A percentile compares a stretch with the other conserved stretches of the same genome.
Conservation (phyloP, 2,888 invertebrate species). For the Sarcophaga caerulescens region DNA sequence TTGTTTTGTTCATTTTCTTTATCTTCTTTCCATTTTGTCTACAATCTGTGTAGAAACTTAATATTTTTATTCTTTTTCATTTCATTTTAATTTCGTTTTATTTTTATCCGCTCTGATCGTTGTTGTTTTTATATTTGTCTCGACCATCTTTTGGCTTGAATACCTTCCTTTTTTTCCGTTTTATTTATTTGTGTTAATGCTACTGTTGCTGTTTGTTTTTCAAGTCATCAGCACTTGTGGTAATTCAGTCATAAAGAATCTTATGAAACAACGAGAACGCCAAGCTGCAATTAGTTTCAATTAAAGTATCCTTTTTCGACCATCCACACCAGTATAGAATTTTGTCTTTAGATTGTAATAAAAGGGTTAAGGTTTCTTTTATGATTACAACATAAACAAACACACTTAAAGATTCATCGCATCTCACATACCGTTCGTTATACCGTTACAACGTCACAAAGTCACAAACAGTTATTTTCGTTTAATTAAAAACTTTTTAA, state of each 20-base stretch:
- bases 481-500: slow-evolving; percentile 50
- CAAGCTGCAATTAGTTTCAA: slow-evolving; percentile 58
- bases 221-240: slow-evolving; percentile 55
- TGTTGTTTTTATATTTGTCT: slow-evolving; percentile 8
- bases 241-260: slow-evolving; percentile 52
- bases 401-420: neutral
- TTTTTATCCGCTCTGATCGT: neutral
- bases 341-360: slow-evolving; percentile 17
- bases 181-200: slow-evolving; percentile 3
- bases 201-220: slow-evolving; percentile 8
- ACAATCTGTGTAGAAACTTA: slow-evolving; percentile 29
- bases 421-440: neutral
- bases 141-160: neutral
- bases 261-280: slow-evolving; percentile 29
- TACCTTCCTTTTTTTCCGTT: slow-evolving; percentile 21
- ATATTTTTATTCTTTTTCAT: slow-evolving; percentile 36
- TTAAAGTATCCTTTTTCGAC: slow-evolving; percentile 52
- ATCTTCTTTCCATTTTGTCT: slow-evolving; percentile 39
- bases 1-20: slow-evolving; percentile 51
- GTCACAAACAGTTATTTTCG: neutral
- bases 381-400: neutral
- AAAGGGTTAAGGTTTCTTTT: slow-evolving; percentile 29
- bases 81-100: slow-evolving; percentile 5
- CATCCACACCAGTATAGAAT: slow-evolving; percentile 14
- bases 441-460: neutral